A percentile compares a stretch with the other conserved stretches of the same genome.
Conservation (phyloP, 1,140 invertebrate species). For the Daktulosphaira vitifoliae region DNA sequence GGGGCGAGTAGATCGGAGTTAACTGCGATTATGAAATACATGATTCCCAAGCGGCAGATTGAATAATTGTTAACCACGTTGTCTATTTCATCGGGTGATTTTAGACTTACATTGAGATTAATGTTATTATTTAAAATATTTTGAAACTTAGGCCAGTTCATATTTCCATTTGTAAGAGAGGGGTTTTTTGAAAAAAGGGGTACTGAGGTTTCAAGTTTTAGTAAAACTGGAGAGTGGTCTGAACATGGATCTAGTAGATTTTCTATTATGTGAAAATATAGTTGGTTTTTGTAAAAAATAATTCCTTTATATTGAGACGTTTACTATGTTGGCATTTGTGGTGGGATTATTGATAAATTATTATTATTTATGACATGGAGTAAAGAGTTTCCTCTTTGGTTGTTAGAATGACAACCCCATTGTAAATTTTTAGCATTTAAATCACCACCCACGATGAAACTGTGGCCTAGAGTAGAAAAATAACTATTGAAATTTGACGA, state of each 20-base stretch:
- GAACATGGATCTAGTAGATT: too few species aligned
- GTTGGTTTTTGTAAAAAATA: slow-evolving; percentile 7
- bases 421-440: too few species aligned
- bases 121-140: not conserved
- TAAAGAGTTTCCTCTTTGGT: too few species aligned
- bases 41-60: not conserved
- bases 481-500: too few species aligned
- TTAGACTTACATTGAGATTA: too few species aligned
- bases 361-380: not conserved
- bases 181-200: too few species aligned
- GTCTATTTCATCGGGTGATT: not conserved
- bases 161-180: too few species aligned
- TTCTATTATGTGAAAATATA: not conserved
- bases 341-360: not conserved
- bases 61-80: not conserved
- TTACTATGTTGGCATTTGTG: slow-evolving; percentile 18
- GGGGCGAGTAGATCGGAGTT: not conserved
- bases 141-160: not conserved
- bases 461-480: too few species aligned
- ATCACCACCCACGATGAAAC: too few species aligned
- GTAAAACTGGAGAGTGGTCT: too few species aligned
- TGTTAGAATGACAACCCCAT: too few species aligned
- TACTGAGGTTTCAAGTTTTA: too few species aligned
- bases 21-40: not conserved
- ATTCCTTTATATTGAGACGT: not conserved